Evolutionary conservation across 2,888 invertebrate genomes (phyloP).

Genomic region (Slavum lentiscoides): DNA sequence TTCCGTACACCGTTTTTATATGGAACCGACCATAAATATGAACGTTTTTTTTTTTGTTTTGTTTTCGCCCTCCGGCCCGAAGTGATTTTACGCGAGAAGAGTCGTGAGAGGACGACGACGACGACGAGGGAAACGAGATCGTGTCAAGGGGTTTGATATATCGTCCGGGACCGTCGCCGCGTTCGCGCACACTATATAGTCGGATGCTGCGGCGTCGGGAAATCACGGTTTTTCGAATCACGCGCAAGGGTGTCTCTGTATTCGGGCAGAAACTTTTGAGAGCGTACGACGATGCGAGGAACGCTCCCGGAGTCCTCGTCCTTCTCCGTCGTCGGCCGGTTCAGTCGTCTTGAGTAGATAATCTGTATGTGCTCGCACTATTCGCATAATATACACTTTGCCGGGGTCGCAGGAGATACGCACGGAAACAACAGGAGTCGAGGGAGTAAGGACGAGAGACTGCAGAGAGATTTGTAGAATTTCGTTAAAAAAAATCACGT

Average conservation of each 20-base stretch:
- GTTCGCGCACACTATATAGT: conserved; percentile 10
- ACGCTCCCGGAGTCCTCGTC: no score
- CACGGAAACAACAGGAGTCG: background rate
- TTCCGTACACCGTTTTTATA: conserved; percentile 31
- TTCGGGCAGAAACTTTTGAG: background rate
- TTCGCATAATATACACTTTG: no score
- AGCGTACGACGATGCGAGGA: background rate
- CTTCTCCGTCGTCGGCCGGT: no score
- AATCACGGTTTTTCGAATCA: conserved; percentile 24
- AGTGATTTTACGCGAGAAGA: conserved; percentile 16
- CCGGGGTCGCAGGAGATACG: no score
- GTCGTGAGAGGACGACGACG: background rate
- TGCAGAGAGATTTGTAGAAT: background rate
- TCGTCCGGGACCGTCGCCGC: background rate
- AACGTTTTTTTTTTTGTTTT: conserved; percentile 17
- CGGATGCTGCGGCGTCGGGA: background rate
- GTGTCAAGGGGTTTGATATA: conserved; percentile 37
- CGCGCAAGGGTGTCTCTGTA: background rate
- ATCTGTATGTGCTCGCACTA: no score
- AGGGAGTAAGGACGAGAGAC: background rate
- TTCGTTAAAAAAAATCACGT: conserved; percentile 34
- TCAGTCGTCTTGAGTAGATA: no score
- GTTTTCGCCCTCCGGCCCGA: background rate
- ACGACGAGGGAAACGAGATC: background rate
- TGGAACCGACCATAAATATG: conserved; percentile 45